Conservation (phyloP, 2,888 invertebrate species). For the Linnaemya vulpina region DNA sequence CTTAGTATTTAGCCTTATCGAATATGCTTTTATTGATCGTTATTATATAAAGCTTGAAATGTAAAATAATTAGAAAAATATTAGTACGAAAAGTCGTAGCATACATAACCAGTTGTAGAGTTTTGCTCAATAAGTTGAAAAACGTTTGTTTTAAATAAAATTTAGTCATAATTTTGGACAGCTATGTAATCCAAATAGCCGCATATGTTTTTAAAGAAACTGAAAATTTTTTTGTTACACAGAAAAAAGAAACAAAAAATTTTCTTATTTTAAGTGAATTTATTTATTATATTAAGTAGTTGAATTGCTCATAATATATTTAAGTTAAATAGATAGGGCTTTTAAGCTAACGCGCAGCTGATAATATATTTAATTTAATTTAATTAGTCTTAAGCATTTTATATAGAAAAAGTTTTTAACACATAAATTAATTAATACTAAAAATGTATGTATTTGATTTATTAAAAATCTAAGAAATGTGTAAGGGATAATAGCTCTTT, state of each 20-base stretch:
- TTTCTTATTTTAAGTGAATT: not conserved
- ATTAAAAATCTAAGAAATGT: too few species aligned
- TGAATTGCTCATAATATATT: constrained; percentile 1
- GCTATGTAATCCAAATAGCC: constrained; percentile 76
- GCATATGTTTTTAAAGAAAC: constrained; percentile 34
- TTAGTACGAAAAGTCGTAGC: not conserved
- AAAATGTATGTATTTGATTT: too few species aligned
- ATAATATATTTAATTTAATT: constrained; percentile 1
- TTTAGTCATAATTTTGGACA: constrained; percentile 67
- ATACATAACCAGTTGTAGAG: not conserved
- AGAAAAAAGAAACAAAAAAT: not conserved
- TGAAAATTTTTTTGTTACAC: constrained; percentile 6
- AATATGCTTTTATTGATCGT: not conserved
- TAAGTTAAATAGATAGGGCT: not conserved
- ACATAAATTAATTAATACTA: not conserved
- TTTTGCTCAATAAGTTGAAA: not conserved
- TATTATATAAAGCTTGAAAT: not conserved
- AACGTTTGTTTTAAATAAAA: not conserved
- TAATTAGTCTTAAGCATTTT: not conserved
- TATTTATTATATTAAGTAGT: constrained; percentile 39
- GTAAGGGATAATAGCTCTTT: too few species aligned
- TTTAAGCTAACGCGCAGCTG: not conserved
- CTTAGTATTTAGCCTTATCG: not conserved
- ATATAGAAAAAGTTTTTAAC: not conserved
- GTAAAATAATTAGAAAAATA: too few species aligned